Conservation (phyloP, 2,797 vertebrate species). For the Chiloscyllium punctatum region DNA sequence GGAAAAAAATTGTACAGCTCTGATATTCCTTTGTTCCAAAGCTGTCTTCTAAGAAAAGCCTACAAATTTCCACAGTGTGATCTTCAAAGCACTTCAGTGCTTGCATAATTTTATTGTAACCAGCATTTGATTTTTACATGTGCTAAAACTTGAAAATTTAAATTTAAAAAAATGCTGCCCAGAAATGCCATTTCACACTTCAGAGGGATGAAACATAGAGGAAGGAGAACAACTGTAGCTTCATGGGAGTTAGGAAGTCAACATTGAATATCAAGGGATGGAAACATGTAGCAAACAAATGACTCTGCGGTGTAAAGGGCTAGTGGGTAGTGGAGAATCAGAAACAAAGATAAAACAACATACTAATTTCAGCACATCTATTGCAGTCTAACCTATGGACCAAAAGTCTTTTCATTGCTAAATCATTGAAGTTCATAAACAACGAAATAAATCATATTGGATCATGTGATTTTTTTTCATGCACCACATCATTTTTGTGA, state of each 20-base stretch:
- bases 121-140: not conserved
- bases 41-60: not conserved
- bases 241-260: not conserved
- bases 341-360: not conserved
- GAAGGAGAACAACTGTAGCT: not conserved
- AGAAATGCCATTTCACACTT: not conserved
- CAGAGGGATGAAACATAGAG: not conserved
- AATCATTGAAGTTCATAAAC: constrained; percentile 1
- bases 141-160: not conserved
- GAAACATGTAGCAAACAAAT: not conserved
- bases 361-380: not conserved
- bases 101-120: not conserved
- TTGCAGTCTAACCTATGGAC: not conserved
- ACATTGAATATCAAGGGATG: not conserved
- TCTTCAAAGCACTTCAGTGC: not conserved
- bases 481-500: not conserved
- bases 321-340: not conserved
- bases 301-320: too few species aligned
- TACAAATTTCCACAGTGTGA: not conserved
- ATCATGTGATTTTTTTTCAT: not conserved
- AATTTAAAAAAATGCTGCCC: not conserved
- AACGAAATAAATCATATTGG: not conserved
- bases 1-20: too few species aligned
- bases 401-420: not conserved
- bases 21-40: not conserved